phyloP scores from a whole-genome alignment of 2,797 vertebrate genomes.

The Dromococcyx pavoninus region DNA sequence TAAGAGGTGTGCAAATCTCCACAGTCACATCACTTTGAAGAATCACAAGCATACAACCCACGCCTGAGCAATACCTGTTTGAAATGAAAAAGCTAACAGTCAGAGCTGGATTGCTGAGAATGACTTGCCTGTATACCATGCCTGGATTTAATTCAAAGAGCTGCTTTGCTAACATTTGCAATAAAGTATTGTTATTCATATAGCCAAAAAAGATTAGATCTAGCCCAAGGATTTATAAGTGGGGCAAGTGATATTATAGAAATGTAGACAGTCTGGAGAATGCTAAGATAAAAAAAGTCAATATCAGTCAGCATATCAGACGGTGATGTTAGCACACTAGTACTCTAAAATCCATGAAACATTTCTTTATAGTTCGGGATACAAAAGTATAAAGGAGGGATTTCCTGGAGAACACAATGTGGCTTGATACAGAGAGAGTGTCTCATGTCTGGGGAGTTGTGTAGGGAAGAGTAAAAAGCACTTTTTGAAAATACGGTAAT shows the following conservation, averaged over 20 bases:
- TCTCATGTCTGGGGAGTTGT: background rate
- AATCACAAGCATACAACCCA: background rate
- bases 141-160: background rate
- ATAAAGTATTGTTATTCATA: background rate
- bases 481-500: background rate
- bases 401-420: background rate
- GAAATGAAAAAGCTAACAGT: background rate
- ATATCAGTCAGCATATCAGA: background rate
- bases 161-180: background rate
- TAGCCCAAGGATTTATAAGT: background rate
- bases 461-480: background rate
- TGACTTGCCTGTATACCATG: background rate
- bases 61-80: background rate
- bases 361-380: background rate
- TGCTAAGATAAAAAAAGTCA: background rate
- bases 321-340: background rate
- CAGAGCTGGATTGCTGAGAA: background rate
- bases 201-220: background rate
- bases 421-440: background rate
- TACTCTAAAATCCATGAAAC: background rate
- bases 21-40: background rate
- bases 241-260: constrained; percentile 7
- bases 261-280: background rate
- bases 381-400: background rate
- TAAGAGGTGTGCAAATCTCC: background rate